Conservation (phyloP, 2,888 invertebrate genomes). For the Atrina japonica region DNA sequence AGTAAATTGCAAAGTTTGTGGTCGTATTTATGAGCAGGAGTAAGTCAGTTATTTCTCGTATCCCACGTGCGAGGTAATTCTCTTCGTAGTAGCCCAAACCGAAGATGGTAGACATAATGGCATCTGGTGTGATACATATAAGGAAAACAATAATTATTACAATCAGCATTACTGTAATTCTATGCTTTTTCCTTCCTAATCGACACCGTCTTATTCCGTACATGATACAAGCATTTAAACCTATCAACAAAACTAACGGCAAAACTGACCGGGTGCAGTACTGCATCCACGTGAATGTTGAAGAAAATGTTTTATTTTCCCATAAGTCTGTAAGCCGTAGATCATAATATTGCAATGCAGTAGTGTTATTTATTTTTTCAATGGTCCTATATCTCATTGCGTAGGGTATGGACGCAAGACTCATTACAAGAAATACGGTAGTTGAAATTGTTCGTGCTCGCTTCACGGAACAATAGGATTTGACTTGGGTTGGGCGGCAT, state of each 20-base stretch:
- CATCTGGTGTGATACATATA: conserved; percentile 79
- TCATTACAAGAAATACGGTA: conserved; percentile 72
- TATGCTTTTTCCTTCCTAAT: conserved; percentile 66
- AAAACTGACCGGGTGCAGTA: conserved; percentile 77
- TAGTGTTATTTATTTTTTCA: conserved; percentile 52
- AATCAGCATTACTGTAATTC: conserved; percentile 78
- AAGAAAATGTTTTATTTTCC: conserved; percentile 67
- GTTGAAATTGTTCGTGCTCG: conserved; percentile 71
- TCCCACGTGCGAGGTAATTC: conserved; percentile 72
- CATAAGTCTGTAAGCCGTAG: conserved; percentile 72
- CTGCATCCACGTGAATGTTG: conserved; percentile 74
- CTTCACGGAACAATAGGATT: conserved; percentile 66
- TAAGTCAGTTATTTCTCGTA: conserved; percentile 78
- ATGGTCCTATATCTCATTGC: conserved; percentile 73
- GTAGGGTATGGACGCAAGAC: conserved; percentile 73
- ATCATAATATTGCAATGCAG: conserved; percentile 56
- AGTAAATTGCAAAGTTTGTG: conserved; percentile 78
- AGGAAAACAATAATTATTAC: conserved; percentile 78
- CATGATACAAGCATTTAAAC: conserved; percentile 76
- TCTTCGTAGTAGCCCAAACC: conserved; percentile 78
- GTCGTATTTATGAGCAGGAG: conserved; percentile 77
- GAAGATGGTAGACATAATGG: conserved; percentile 78
- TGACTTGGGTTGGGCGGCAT: conserved; percentile 75
- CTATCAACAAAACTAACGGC: conserved; percentile 73
- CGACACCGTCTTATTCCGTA: conserved; percentile 70